These are phyloP conservation scores for Petrolisthes manimaculis DNA, from an alignment of 2,888 invertebrate species.

Conservation along the genomic window DNA sequence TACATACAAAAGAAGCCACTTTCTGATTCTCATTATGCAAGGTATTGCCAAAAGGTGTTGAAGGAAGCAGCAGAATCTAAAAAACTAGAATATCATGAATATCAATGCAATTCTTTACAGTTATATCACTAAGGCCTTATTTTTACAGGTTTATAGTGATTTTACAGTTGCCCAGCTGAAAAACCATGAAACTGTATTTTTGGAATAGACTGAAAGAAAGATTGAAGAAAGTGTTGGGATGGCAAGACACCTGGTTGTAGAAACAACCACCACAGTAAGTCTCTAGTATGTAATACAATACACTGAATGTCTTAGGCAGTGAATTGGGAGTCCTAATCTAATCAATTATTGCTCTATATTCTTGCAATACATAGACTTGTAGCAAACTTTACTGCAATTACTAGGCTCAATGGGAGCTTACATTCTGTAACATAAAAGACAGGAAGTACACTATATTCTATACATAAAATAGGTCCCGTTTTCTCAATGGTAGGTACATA, in stretches of 20 bases:
- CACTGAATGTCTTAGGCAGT: slow-evolving; percentile 19
- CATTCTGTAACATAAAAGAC: neutral
- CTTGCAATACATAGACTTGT: neutral
- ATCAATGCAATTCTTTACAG: no score
- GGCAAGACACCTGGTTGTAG: neutral
- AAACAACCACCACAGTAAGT: neutral
- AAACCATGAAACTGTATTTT: no score
- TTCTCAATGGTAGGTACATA: slow-evolving; percentile 22
- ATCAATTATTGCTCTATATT: slow-evolving; percentile 17
- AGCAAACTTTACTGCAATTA: slow-evolving; percentile 30
- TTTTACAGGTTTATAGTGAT: no score
- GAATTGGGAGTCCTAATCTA: neutral
- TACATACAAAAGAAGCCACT: no score
- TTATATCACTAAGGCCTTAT: no score
- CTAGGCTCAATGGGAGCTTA: slow-evolving; percentile 1
- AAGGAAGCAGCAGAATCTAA: no score
- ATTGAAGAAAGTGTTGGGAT: neutral
- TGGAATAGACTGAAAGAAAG: neutral
- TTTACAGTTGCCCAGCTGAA: no score
- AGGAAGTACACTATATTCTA: slow-evolving; percentile 12
- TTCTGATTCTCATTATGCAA: no score
- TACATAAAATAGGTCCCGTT: slow-evolving; percentile 15
- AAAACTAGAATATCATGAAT: no score
- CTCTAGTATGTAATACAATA: slow-evolving; percentile 1
- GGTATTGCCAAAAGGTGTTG: no score